Evolutionary conservation across 2,888 invertebrate genomes (phyloP), one percentile per base, ranked within the genome.

Genomic region (Epicampocera succincta): DNA sequence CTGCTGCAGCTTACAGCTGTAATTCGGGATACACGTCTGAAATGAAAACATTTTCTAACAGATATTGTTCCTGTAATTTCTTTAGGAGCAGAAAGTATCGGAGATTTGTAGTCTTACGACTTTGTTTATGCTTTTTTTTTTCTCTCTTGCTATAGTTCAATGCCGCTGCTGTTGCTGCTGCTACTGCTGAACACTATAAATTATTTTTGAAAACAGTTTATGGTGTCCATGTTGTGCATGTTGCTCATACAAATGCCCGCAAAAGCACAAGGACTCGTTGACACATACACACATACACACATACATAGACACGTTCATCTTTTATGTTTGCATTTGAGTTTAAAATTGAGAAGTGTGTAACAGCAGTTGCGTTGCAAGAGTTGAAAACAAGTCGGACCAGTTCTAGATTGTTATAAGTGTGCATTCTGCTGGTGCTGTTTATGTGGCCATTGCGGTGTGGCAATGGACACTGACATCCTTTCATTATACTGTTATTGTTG

Each of bases 161-260:
- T 25, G 25, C 25, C 25, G 25, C 5, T 25, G 25, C 25, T 25
- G 25, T 25, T 5, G 25, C 5, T 25, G 25, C 5, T 25, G 25
- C 5, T 25, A 5, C 5, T 25, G 5, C 25, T 25, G 25, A 25
- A 5, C 5, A 25, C 25, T 25, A 25, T 25, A 25, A 25, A 79
- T 79, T 79, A 73, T 73, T 54, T 69, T 44, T 56, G 42, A 46
- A 17, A 15, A 50, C 48, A 71, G 12, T 38, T 48, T 60, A 60
- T 71, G 60, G n/a, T 69, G 2, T 19, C 9, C 17, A 40, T 46
- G 21, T 21, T 5, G 44, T 21, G 12, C 68, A 21, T n/a, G 3
- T 17, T 48, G n/a, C 13, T 17, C 15, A 40, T 9, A 38, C 29
- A 65, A 17, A 40, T 9, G 15, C n/a, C n/a, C 40, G 13, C 12